These are phyloP conservation scores for Lucifuga dentata DNA, from an alignment of 2,113 vertebrate species.

Conservation along the genomic window DNA sequence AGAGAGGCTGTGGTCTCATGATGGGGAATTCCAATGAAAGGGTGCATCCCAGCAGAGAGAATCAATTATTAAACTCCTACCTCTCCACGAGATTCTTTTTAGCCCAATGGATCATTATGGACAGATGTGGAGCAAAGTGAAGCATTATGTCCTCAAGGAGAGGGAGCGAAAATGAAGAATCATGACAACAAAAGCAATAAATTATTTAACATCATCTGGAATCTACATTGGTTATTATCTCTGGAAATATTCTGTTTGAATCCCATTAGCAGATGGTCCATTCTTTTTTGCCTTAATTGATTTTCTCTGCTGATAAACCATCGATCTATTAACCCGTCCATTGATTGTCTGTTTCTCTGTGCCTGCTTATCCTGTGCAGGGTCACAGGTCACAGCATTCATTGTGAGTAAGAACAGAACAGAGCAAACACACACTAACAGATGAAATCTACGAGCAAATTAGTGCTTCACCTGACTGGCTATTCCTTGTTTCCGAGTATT, in stretches of 20 bases:
- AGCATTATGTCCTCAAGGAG: slow-evolving; percentile 10
- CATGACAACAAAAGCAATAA: background rate
- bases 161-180: background rate
- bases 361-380: too few species aligned
- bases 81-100: slow-evolving; percentile 55
- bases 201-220: background rate
- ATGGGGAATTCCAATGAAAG: slow-evolving; percentile 61
- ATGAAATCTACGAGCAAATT: too few species aligned
- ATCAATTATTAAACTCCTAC: slow-evolving; percentile 61
- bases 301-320: too few species aligned
- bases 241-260: background rate
- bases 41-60: slow-evolving; percentile 37
- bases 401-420: too few species aligned
- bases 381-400: too few species aligned
- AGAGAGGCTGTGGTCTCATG: slow-evolving; percentile 44
- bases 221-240: background rate
- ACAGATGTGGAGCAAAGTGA: slow-evolving; percentile 44
- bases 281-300: background rate
- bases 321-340: too few species aligned
- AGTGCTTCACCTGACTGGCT: too few species aligned
- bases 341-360: too few species aligned
- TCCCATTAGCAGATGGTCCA: background rate
- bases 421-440: too few species aligned
- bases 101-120: slow-evolving; percentile 36
- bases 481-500: too few species aligned